phyloP scores from a whole-genome alignment of 2,888 invertebrate genomes.

The Catonia carolina region DNA sequence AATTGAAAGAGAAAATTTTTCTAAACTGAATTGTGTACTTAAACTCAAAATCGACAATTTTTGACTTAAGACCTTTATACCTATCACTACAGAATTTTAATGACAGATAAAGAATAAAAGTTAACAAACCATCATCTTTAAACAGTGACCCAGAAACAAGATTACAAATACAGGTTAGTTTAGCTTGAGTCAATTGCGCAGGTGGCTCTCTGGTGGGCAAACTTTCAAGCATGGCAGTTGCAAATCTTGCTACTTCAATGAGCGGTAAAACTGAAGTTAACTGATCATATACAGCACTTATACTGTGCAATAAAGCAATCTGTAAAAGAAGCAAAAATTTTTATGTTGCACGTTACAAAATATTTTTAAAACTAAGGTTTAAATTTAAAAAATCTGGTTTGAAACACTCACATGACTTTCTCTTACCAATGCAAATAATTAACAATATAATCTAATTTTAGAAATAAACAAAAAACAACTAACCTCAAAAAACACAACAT shows the following conservation, averaged over 20 bases:
- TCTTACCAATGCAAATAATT: too few species aligned
- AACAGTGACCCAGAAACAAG: slow-evolving; percentile 67
- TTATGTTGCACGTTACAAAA: background rate
- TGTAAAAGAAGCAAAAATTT: slow-evolving; percentile 41
- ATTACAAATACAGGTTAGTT: slow-evolving; percentile 75
- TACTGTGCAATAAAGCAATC: slow-evolving; percentile 74
- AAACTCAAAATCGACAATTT: too few species aligned
- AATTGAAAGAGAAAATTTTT: too few species aligned
- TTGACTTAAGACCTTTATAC: too few species aligned
- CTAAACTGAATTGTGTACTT: too few species aligned
- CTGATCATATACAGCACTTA: slow-evolving; percentile 78
- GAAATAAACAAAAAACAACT: too few species aligned
- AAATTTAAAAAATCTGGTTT: too few species aligned
- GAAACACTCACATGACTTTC: too few species aligned
- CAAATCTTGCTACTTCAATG: slow-evolving; percentile 70
- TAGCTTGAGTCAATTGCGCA: slow-evolving; percentile 66
- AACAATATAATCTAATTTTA: too few species aligned
- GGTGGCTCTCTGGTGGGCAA: slow-evolving; percentile 59
- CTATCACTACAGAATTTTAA: too few species aligned
- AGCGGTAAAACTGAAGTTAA: slow-evolving; percentile 58
- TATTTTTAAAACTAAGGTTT: background rate
- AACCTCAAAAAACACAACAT: too few species aligned
- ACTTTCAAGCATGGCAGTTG: slow-evolving; percentile 71
- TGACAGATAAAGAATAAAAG: too few species aligned
- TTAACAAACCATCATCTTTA: slow-evolving; percentile 63